Evolutionary conservation across 2,797 vertebrate genomes (phyloP).

Genomic region (Coluber constrictor): DNA sequence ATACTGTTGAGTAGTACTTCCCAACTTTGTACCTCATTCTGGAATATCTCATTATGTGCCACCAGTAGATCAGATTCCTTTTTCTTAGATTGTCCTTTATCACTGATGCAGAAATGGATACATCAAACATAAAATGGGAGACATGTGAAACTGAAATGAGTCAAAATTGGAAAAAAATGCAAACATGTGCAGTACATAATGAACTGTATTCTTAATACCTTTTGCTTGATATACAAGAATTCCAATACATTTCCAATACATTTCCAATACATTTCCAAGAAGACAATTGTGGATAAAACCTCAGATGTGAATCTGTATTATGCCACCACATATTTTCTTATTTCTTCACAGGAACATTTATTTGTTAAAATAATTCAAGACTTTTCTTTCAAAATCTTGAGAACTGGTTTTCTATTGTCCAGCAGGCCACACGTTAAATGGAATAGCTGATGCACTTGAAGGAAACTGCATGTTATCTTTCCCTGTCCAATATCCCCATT

Average conservation of each 20-base stretch:
- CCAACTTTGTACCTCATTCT: neutral
- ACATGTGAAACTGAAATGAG: neutral
- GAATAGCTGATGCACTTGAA: neutral
- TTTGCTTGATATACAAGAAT: neutral
- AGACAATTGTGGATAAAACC: neutral
- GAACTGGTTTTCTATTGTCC: neutral
- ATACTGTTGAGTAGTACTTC: neutral
- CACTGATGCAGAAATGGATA: neutral
- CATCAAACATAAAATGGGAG: neutral
- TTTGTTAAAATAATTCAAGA: neutral
- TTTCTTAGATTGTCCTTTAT: neutral
- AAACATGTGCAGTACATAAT: neutral
- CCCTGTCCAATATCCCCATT: neutral
- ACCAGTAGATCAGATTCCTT: neutral
- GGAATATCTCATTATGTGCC: neutral
- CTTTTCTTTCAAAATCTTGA: neutral
- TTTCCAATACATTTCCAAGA: neutral
- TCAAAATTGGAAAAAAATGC: neutral
- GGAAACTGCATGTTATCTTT: neutral
- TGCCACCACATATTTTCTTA: neutral
- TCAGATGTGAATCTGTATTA: neutral
- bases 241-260: neutral
- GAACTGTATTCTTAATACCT: neutral
- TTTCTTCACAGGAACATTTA: neutral
- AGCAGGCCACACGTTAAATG: neutral